Evolutionary conservation across 2,888 invertebrate species (phyloP), one percentile per base, ranked within the genome.

Genomic region (Sialis fuliginosa): DNA sequence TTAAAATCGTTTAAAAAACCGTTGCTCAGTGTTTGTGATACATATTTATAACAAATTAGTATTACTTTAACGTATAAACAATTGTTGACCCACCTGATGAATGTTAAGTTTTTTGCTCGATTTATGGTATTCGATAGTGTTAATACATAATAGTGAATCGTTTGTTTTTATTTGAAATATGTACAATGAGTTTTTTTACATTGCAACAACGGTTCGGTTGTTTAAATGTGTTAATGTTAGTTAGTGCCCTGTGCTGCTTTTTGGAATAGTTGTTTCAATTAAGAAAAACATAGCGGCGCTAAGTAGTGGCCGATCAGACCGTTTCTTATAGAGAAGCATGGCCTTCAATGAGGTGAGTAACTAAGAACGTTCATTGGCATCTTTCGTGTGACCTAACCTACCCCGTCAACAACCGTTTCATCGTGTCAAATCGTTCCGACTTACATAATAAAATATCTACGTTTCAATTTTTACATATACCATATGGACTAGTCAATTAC

Each of bases 281-380:
- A 22, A 22, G 22, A 22, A 22, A 22, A 22, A 22, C 22, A 22
- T 22, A 22, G 22, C 22, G 22, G 22, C 22, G 22, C 22, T 22
- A 22, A 22, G 22, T 22, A 66, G 68, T 68, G 69, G 69, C 69
- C 69, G 69, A 69, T 69, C 66, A 65, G 61, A 63, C 57, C 65
- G 65, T 61, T 66, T 58, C 64, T 63, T 63, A 65, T 48, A 68
- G 69, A 64, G 72, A 75, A 72, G 70, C 63, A 80, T 80, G 80
- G 79, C 80, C 78, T 80, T 79, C 76, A 79, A 79, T 76, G 79
- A 81, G 79, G 80, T 80, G 66, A 73, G 74, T 69, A 22, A 22
- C 22, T 22, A 55, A n/a, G 32, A 31, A 22, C 42, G 42, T 42
- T 42, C 42, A 42, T 42, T 42, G 42, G 32, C 42, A 37, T 12